Percentiles rank a stretch among this genome's conserved stretches.
Conservation (phyloP, 1,140 invertebrate species). For the Drosophila athabasca region DNA sequence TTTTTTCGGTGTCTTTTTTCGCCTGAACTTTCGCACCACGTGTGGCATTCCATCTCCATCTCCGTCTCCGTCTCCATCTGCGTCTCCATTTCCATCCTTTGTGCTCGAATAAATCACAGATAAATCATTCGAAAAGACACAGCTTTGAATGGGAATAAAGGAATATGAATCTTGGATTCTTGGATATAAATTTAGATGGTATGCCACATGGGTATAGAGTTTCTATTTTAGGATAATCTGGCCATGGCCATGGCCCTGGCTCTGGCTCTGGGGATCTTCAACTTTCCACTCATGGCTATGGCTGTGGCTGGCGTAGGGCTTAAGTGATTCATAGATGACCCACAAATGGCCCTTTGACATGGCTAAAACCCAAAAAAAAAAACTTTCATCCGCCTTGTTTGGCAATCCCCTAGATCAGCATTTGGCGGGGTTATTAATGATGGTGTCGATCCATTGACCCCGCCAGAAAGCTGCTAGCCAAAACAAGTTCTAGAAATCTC, state of each 20-base stretch:
- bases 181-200: no score
- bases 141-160: no score
- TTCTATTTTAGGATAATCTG: no score
- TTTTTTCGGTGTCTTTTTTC: conserved; percentile 25
- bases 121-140: no score
- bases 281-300: no score
- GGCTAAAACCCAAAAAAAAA: neutral
- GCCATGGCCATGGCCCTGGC: no score
- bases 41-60: conserved; percentile 3
- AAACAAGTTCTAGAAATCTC: conserved; percentile 11
- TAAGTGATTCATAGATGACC: conserved; percentile 5
- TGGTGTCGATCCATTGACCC: conserved; percentile 41
- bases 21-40: conserved; percentile 38
- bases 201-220: no score
- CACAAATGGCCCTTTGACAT: conserved; percentile 25
- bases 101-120: no score
- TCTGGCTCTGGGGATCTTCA: no score
- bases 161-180: no score
- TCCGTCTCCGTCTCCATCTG: no score
- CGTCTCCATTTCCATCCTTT: no score
- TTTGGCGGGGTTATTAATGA: conserved; percentile 42
- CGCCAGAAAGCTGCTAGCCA: conserved; percentile 10
- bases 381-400: conserved; percentile 30
- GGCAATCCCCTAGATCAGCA: neutral
- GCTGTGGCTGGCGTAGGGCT: neutral